These are phyloP conservation scores for Stenichneumon culpator DNA, from an alignment of 2,888 invertebrate genomes.

Conservation along the genomic window DNA sequence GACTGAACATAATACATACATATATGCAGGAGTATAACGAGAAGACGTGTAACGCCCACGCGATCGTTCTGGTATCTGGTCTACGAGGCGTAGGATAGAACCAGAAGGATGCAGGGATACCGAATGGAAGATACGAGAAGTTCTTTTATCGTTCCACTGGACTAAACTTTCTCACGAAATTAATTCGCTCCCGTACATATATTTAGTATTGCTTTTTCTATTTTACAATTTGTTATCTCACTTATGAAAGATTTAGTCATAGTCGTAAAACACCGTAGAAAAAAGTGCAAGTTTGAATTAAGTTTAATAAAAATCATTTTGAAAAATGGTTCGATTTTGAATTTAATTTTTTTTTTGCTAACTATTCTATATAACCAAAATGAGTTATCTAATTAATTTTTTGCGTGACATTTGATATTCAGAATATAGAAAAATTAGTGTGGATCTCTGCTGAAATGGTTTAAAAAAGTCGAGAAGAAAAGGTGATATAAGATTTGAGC, in stretches of 20 bases:
- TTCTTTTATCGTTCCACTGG: slow-evolving; percentile 7
- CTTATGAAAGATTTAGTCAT: background rate
- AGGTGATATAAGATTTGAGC: background rate
- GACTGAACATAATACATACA: slow-evolving; percentile 52
- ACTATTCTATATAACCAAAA: background rate
- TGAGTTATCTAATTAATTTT: background rate
- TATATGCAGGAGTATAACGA: slow-evolving; percentile 71
- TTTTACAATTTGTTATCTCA: background rate
- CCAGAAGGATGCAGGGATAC: slow-evolving; percentile 36
- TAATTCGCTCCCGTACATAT: background rate
- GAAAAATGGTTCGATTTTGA: background rate
- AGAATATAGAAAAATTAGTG: background rate
- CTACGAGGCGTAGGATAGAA: slow-evolving; percentile 49
- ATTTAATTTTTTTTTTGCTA: background rate
- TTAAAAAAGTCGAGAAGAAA: background rate
- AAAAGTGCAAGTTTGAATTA: background rate
- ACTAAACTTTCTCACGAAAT: slow-evolving; percentile 31
- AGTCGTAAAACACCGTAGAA: background rate
- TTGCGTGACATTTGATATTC: background rate
- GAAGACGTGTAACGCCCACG: slow-evolving; percentile 76
- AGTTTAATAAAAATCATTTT: background rate
- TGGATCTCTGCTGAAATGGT: background rate
- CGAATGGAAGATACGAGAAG: background rate
- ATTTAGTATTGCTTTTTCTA: background rate
- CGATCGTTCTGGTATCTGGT: slow-evolving; percentile 72